Conservation (phyloP, 1,140 invertebrate genomes). For the Penaeus japonicus region DNA sequence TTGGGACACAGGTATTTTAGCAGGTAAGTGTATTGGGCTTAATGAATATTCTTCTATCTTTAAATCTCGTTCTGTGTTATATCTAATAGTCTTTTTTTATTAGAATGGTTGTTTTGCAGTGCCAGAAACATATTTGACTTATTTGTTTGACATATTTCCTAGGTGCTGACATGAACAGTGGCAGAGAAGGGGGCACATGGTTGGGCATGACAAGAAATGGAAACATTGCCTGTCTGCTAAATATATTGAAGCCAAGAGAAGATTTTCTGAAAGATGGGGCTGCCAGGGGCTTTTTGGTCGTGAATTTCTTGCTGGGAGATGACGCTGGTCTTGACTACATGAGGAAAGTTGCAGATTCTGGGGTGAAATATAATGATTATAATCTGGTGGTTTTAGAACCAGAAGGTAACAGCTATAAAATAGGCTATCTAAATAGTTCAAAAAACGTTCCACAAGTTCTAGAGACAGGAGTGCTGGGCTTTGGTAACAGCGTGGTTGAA, state of each 20-base stretch:
- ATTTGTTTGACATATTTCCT: too few relatives aligned
- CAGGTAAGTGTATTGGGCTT: neutral
- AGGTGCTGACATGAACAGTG: conserved; percentile 9
- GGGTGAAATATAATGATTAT: neutral
- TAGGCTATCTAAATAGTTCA: neutral
- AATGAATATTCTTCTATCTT: neutral
- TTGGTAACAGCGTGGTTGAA: conserved; percentile 1
- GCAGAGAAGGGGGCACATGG: conserved; percentile 33
- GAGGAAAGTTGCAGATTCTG: neutral
- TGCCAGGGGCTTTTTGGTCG: neutral
- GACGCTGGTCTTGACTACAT: neutral
- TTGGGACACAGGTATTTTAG: neutral
- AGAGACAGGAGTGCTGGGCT: conserved; percentile 1
- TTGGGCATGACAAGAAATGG: neutral
- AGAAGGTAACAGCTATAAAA: neutral
- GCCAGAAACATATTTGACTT: too few relatives aligned
- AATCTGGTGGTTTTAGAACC: conserved; percentile 17
- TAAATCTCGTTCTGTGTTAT: too few relatives aligned
- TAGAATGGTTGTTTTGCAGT: too few relatives aligned
- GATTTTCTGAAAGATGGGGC: neutral
- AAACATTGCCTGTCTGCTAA: conserved; percentile 29
- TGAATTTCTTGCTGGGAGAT: neutral
- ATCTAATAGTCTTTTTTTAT: too few relatives aligned
- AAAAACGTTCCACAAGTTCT: neutral
- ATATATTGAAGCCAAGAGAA: conserved; percentile 4